phyloP scores from a whole-genome alignment of 2,113 vertebrate genomes.

The Entelurus aequoreus region DNA sequence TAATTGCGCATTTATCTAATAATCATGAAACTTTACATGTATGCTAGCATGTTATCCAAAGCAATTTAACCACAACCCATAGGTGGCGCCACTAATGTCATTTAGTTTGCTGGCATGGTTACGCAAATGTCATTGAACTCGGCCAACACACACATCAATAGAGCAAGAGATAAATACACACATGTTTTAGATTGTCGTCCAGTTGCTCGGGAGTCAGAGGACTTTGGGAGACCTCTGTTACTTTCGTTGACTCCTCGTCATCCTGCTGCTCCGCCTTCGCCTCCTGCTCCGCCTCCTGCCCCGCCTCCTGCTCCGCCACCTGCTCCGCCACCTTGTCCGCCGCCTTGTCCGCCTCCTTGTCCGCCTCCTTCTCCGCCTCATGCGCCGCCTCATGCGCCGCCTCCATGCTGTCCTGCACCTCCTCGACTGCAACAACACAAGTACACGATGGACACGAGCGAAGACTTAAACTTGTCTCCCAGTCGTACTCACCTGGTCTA shows the following conservation, averaged over 20 bases:
- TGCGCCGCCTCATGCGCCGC: constrained; percentile 15
- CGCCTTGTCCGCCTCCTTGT: not conserved
- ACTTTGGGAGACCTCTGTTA: constrained; percentile 59
- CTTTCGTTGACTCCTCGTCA: constrained; percentile 60
- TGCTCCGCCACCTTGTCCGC: not conserved
- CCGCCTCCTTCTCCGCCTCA: constrained; percentile 7
- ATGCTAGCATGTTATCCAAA: too few species aligned
- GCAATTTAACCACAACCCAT: too few species aligned
- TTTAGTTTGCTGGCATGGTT: too few species aligned
- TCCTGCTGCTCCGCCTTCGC: constrained; percentile 15
- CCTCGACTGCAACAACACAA: not conserved
- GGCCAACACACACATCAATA: too few species aligned
- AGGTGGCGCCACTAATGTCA: too few species aligned
- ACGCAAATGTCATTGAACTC: too few species aligned
- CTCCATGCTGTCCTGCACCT: constrained; percentile 3
- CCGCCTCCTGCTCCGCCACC: constrained; percentile 20
- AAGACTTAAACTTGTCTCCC: too few species aligned
- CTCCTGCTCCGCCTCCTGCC: constrained; percentile 12
- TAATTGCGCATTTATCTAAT: too few species aligned
- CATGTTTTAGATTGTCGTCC: constrained; percentile 46
- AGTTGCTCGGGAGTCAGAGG: constrained; percentile 43
- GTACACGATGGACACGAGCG: not conserved
- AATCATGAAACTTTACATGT: too few species aligned
- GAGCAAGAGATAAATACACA: not conserved
- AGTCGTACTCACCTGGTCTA: not conserved